Evolutionary conservation across 1,140 invertebrate species (phyloP).

Genomic region (Cataglyphis hispanica): DNA sequence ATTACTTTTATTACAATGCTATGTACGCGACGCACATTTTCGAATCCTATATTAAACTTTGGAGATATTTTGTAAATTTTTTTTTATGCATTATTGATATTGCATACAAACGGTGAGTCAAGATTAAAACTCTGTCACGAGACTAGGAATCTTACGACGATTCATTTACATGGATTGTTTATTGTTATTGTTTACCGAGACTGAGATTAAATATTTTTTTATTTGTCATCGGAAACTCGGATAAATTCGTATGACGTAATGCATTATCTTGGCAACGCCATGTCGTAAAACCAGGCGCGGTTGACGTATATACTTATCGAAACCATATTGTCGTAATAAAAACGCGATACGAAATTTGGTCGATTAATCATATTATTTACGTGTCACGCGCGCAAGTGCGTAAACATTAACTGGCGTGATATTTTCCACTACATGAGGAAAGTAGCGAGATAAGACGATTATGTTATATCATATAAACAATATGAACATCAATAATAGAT

Average conservation of each 20-base stretch:
- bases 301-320: background rate
- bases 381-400: background rate
- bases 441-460: constrained; percentile 25
- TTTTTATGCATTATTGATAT: background rate
- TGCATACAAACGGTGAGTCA: background rate
- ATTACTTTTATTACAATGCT: background rate
- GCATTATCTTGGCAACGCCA: background rate
- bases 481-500: background rate
- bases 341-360: constrained; percentile 28
- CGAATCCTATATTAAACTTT: background rate
- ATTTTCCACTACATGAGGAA: constrained; percentile 41
- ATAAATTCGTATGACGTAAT: background rate
- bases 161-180: background rate
- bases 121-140: background rate
- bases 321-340: constrained; percentile 21
- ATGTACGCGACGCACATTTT: constrained; percentile 17
- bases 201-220: constrained; percentile 2
- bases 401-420: constrained; percentile 16
- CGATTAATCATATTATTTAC: constrained; percentile 12
- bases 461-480: background rate
- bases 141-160: background rate
- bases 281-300: background rate
- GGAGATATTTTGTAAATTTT: background rate
- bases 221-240: background rate
- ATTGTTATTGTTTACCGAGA: background rate